Evolutionary conservation across 2,888 invertebrate genomes (phyloP).

Genomic region (Lampropteryx suffumata): DNA sequence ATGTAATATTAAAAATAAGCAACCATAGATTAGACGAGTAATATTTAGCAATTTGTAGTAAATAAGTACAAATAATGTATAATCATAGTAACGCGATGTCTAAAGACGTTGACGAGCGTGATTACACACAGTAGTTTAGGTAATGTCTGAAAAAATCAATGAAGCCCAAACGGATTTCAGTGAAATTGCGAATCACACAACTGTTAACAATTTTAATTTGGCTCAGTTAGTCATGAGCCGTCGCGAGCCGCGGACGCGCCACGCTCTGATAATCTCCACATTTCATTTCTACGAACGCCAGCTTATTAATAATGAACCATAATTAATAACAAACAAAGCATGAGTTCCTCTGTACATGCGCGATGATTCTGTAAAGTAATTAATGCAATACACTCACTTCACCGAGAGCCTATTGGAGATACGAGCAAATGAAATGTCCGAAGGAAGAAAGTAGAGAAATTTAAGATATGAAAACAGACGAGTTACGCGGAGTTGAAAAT

Average conservation of each 20-base stretch:
- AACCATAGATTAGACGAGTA: too few relatives aligned
- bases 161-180: conserved; percentile 35
- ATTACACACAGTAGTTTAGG: neutral
- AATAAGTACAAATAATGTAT: too few relatives aligned
- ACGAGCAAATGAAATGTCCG: conserved; percentile 66
- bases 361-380: conserved; percentile 56
- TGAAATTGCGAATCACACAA: conserved; percentile 51
- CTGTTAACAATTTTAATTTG: conserved; percentile 72
- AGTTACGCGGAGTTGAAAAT: conserved; percentile 22
- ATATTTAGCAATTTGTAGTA: too few relatives aligned
- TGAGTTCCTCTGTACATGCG: conserved; percentile 47
- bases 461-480: conserved; percentile 46
- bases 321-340: conserved; percentile 56
- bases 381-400: conserved; percentile 63
- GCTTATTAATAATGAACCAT: conserved; percentile 55
- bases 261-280: conserved; percentile 73
- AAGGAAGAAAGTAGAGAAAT: conserved; percentile 74
- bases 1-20: too few relatives aligned
- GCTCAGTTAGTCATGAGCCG: conserved; percentile 68
- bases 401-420: conserved; percentile 60
- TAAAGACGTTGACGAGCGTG: neutral
- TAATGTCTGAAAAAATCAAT: conserved; percentile 9
- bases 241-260: conserved; percentile 61
- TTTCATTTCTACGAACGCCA: conserved; percentile 71
- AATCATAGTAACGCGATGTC: too few relatives aligned